A percentile compares a stretch with the other conserved stretches of the same genome.
Conservation (phyloP, 2,888 invertebrate species). For the Agrotis puta region DNA sequence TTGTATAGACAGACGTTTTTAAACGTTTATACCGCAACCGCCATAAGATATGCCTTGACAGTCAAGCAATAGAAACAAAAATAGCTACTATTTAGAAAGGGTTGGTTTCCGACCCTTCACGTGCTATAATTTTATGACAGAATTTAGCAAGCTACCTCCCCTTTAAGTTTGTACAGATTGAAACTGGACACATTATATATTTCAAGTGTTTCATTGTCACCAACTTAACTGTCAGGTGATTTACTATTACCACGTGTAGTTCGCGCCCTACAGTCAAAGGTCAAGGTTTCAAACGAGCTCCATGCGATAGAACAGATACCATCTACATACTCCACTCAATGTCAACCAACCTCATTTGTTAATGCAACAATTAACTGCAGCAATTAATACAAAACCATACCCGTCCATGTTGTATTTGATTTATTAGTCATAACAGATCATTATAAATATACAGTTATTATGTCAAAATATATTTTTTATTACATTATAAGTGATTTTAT, state of each 20-base stretch:
- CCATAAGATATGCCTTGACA: neutral
- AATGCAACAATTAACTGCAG: slow-evolving; percentile 7
- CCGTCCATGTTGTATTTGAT: slow-evolving; percentile 41
- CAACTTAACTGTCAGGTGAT: slow-evolving; percentile 5
- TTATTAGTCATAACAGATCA: slow-evolving; percentile 32
- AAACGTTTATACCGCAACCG: neutral
- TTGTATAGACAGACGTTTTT: neutral
- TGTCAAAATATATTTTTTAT: slow-evolving; percentile 21
- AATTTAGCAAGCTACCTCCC: too few species aligned
- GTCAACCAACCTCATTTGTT: slow-evolving; percentile 21
- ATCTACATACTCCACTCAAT: slow-evolving; percentile 37
- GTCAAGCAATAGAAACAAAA: too few species aligned
- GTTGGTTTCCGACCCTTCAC: too few species aligned
- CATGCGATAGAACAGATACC: slow-evolving; percentile 47
- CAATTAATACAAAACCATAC: slow-evolving; percentile 23
- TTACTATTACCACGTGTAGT: slow-evolving; percentile 3
- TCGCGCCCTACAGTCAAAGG: slow-evolving; percentile 26
- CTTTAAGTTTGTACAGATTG: too few species aligned
- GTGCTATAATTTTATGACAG: too few species aligned
- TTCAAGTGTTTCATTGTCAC: neutral
- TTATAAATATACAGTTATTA: slow-evolving; percentile 28
- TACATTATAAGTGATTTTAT: slow-evolving; percentile 23
- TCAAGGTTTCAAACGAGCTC: slow-evolving; percentile 29
- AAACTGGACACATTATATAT: too few species aligned
- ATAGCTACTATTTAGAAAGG: too few species aligned